These are phyloP conservation scores for Cyanoliseus patagonus DNA, from an alignment of 2,113 vertebrate genomes.

Conservation along the genomic window DNA sequence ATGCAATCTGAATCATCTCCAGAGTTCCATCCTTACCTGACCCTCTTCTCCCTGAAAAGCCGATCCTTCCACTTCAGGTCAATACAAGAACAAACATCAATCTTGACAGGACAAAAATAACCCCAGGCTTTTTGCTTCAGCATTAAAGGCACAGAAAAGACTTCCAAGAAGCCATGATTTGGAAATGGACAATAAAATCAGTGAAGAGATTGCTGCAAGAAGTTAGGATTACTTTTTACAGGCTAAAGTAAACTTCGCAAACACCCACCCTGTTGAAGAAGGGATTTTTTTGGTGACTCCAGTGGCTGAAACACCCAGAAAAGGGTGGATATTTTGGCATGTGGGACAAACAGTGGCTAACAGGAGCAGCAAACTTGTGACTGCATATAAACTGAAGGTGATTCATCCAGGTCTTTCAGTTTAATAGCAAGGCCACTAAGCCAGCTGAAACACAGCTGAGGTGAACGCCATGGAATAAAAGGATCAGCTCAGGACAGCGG, in stretches of 20 bases:
- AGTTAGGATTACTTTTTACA: neutral
- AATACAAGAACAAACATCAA: neutral
- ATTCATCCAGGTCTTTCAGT: constrained; percentile 73
- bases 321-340: constrained; percentile 53
- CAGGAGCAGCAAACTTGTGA: constrained; percentile 54
- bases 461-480: constrained; percentile 64
- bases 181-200: neutral
- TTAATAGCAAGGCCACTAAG: constrained; percentile 68
- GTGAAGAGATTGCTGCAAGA: neutral
- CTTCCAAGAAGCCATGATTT: neutral
- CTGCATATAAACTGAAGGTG: constrained; percentile 51
- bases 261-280: constrained; percentile 22
- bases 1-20: neutral
- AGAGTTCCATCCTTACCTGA: neutral
- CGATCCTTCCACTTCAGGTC: neutral
- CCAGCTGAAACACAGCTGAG: constrained; percentile 69
- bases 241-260: constrained; percentile 24
- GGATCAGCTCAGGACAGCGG: constrained; percentile 72
- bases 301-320: constrained; percentile 60
- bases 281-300: constrained; percentile 35
- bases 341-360: constrained; percentile 46
- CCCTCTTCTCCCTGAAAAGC: neutral
- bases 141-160: neutral
- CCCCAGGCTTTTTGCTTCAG: neutral
- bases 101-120: constrained; percentile 28